A percentile compares a stretch with the other conserved stretches of the same genome.
Conservation (phyloP, 1,140 invertebrate genomes). For the Trichoplusia ni region DNA sequence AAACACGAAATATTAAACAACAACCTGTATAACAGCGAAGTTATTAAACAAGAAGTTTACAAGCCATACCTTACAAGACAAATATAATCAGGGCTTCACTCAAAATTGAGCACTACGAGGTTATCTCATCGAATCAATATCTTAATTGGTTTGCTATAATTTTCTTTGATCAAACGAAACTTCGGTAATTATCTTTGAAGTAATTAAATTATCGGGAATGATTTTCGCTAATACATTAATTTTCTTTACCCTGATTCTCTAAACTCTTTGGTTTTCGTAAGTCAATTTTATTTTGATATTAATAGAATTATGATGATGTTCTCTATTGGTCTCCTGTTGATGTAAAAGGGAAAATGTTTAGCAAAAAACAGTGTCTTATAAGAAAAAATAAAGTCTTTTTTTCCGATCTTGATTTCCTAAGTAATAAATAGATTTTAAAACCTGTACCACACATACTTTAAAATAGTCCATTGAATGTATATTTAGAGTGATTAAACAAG, state of each 20-base stretch:
- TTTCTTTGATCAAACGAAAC: constrained; percentile 43
- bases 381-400: too few species aligned
- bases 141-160: constrained; percentile 39
- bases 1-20: too few species aligned
- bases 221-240: constrained; percentile 33
- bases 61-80: too few species aligned
- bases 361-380: too few species aligned
- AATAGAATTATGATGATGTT: neutral
- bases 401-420: too few species aligned
- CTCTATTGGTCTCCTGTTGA: neutral
- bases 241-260: constrained; percentile 4
- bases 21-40: neutral
- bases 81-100: neutral
- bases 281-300: constrained; percentile 1
- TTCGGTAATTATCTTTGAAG: constrained; percentile 30
- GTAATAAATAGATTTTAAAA: too few species aligned
- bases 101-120: constrained; percentile 3
- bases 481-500: too few species aligned
- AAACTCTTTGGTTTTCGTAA: neutral
- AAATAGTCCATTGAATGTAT: too few species aligned
- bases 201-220: constrained; percentile 35
- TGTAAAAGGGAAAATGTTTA: too few species aligned
- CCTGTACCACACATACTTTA: too few species aligned
- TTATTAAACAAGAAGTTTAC: too few species aligned
- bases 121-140: constrained; percentile 32